A percentile compares a stretch with the other conserved stretches of the same genome.
Conservation (phyloP, 1,140 invertebrate species). For the Ericerus pela region DNA sequence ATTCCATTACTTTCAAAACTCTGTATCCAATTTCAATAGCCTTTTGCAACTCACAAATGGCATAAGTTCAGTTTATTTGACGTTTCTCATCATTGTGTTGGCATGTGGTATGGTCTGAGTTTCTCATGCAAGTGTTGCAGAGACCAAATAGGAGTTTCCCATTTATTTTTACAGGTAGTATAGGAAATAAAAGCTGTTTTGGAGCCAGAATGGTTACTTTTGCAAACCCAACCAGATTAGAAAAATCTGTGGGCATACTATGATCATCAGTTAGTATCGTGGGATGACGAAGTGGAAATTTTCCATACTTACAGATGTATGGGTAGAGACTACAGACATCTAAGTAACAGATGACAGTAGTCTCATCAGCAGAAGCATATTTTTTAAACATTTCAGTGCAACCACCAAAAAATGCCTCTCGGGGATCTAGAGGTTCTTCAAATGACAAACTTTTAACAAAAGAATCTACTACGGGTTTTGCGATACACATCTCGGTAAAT, state of each 20-base stretch:
- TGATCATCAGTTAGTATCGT: conserved; percentile 26
- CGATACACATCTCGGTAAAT: not conserved
- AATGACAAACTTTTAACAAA: not conserved
- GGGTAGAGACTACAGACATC: conserved; percentile 28
- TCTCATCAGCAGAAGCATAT: conserved; percentile 24
- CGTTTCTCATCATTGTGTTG: conserved; percentile 27
- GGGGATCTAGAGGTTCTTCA: not conserved
- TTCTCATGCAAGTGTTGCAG: conserved; percentile 23
- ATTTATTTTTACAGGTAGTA: conserved; percentile 24
- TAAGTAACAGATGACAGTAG: too few relatives aligned
- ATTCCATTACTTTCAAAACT: conserved; percentile 29
- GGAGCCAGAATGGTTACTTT: conserved; percentile 28
- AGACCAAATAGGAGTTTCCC: conserved; percentile 27
- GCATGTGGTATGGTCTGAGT: conserved; percentile 14
- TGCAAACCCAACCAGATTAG: conserved; percentile 21
- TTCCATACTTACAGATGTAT: conserved; percentile 28
- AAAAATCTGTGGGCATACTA: conserved; percentile 12
- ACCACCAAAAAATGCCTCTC: conserved; percentile 14
- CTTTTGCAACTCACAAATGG: conserved; percentile 28
- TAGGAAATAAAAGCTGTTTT: conserved; percentile 25
- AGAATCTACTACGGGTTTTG: not conserved
- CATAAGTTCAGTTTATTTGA: conserved; percentile 29
- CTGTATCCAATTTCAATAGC: conserved; percentile 29
- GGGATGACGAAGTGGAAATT: conserved; percentile 26
- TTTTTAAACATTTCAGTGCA: conserved; percentile 4